Conservation (phyloP, 2,113 vertebrate species). For the Megaleporinus macrocephalus region DNA sequence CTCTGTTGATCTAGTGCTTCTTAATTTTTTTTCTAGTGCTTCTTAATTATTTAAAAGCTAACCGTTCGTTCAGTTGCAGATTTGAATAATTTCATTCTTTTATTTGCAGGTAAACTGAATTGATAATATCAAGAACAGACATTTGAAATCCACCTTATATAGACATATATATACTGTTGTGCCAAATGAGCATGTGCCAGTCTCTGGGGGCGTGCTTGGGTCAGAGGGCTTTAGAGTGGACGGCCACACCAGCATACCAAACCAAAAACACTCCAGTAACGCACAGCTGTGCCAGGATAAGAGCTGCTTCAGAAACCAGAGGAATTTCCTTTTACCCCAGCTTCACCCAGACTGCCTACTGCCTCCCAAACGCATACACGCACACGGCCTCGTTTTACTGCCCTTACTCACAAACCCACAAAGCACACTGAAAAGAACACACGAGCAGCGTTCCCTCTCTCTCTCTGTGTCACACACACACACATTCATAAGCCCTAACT, state of each 20-base stretch:
- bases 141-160: background rate
- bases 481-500: background rate
- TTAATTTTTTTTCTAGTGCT: too few relatives aligned
- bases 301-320: conserved; percentile 72
- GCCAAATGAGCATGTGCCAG: background rate
- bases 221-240: background rate
- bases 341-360: conserved; percentile 58
- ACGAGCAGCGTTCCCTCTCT: conserved; percentile 6
- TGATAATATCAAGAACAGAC: too few relatives aligned
- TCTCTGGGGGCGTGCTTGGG: background rate
- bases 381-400: conserved; percentile 5
- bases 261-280: conserved; percentile 51
- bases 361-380: conserved; percentile 38
- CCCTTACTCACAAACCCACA: conserved; percentile 2
- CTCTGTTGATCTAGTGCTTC: too few relatives aligned
- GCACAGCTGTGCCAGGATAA: conserved; percentile 62
- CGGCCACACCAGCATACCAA: conserved; percentile 35
- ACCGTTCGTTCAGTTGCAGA: too few relatives aligned
- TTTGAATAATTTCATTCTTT: too few relatives aligned
- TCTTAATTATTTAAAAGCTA: too few relatives aligned
- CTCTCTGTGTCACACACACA: background rate
- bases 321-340: conserved; percentile 75
- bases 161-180: background rate
- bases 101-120: too few relatives aligned
- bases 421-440: background rate